These are phyloP conservation scores for Bubalus kerabau DNA, from an alignment of 2,113 vertebrate genomes.

Conservation along the genomic window DNA sequence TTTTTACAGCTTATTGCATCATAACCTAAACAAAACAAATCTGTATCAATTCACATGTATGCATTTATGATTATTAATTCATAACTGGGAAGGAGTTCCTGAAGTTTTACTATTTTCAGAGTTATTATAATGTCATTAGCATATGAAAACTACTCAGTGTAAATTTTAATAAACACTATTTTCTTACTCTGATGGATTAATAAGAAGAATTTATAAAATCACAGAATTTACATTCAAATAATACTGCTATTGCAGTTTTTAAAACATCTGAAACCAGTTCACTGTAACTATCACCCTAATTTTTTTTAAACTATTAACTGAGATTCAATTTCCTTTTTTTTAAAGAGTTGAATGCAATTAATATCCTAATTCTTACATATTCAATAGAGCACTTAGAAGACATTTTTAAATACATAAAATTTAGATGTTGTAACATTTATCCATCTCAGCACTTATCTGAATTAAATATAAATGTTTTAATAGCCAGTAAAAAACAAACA, in stretches of 20 bases:
- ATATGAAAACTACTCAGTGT: background rate
- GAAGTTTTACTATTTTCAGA: slow-evolving; percentile 38
- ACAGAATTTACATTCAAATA: background rate
- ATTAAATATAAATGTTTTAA: background rate
- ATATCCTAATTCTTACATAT: background rate
- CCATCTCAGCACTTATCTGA: background rate
- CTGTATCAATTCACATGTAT: background rate
- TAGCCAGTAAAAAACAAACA: background rate
- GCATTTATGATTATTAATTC: background rate
- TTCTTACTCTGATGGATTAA: slow-evolving; percentile 2
- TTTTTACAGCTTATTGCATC: background rate
- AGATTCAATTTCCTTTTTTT: background rate
- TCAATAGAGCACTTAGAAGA: background rate
- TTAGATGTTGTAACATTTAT: background rate
- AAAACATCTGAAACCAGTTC: background rate
- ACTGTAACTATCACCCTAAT: background rate
- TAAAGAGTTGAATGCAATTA: background rate
- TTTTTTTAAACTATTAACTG: slow-evolving; percentile 21
- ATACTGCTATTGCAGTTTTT: slow-evolving; percentile 1
- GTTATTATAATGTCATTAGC: background rate
- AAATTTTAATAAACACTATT: background rate
- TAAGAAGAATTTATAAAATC: background rate
- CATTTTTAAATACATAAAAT: background rate
- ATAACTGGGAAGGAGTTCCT: background rate
- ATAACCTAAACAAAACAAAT: slow-evolving; percentile 10